Base-by-base conservation (phyloP, 2,888 invertebrate species). In the Drosophila birchii region DNA sequence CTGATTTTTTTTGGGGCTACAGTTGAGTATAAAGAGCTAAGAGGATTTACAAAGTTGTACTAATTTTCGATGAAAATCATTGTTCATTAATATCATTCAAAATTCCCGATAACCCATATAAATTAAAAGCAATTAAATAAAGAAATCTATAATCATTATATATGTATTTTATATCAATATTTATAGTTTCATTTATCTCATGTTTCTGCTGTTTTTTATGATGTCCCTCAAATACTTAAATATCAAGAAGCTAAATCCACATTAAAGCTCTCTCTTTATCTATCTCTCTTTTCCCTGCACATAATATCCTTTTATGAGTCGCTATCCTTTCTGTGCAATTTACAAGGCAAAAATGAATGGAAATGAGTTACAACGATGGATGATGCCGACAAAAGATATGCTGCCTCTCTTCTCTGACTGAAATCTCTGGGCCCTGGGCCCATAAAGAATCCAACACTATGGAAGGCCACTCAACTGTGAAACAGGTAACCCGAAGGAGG, bases 381-480 rank as follows among this genome's bases (percentile, higher is more conserved):
- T 68, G 79, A 79, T 78, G 85, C 82, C 76, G 88, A 81, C 89
- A 85, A 88, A 80, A 89, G 89, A 79, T 78, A 73, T 60, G 49
- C 38, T 45, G 47, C 32, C 49, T 29, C 45, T 45, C 26, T 14
- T 49, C 55, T 70, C 56, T 41, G 64, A 34, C 56, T 68, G 67
- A 49, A 44, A 53, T 60, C 45, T 56, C 56, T 53, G 39, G 63
- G 56, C 47, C 23, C 26, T 59, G 57, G 70, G 51, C 1, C 78
- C 75, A 76, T 86, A 86, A 88, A 87, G 79, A 78, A 62, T 67
- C 63, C 83, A 76, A 64, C 78, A 58, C 51, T 47, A 63, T 60
- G 49, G 59, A 61, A 81, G 85, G 81, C 88, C 87, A 85, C 85
- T 85, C 89, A 88, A 88, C 88, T 86, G 89, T 78, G 86, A 88